Conservation (phyloP, 2,888 invertebrate species). For the Pemphredon lugubris region DNA sequence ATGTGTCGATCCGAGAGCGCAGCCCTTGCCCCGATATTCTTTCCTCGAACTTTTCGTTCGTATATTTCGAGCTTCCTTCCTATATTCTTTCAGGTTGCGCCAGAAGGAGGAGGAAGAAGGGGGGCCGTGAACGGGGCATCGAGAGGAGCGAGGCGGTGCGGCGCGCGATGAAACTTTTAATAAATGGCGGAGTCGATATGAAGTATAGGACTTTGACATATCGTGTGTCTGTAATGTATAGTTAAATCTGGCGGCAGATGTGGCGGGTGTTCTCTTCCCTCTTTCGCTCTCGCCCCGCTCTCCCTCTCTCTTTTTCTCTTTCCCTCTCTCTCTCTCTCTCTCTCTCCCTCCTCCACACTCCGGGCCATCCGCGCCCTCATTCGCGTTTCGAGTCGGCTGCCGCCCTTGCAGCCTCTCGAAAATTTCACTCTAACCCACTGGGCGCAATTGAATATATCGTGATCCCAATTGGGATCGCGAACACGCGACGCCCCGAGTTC, state of each 20-base stretch:
- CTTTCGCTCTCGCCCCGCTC: conserved; percentile 55
- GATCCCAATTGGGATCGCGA: too few relatives aligned
- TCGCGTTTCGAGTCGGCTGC: conserved; percentile 44
- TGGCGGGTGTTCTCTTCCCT: conserved; percentile 74
- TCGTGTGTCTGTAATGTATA: conserved; percentile 82
- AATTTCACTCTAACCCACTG: conserved; percentile 63
- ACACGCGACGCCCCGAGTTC: too few relatives aligned
- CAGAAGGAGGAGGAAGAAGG: conserved; percentile 52
- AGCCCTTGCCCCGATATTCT: conserved; percentile 34
- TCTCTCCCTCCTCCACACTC: conserved; percentile 40
- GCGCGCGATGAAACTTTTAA: conserved; percentile 81
- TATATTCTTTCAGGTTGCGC: conserved; percentile 56
- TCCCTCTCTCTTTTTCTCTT: conserved; percentile 46
- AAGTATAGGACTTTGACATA: conserved; percentile 82
- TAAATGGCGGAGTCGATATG: conserved; percentile 81
- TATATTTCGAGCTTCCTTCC: conserved; percentile 71
- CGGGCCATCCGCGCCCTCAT: conserved; percentile 54
- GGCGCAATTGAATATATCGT: conserved; percentile 58
- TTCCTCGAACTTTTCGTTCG: conserved; percentile 58
- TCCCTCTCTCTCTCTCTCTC: conserved; percentile 36
- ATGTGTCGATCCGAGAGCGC: conserved; percentile 43
- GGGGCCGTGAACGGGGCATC: conserved; percentile 55
- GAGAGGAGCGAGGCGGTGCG: conserved; percentile 69
- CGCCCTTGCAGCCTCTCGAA: conserved; percentile 53
- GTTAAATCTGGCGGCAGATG: conserved; percentile 81